Evolutionary conservation across 2,888 invertebrate species (phyloP).

Genomic region (Eristalis intricaria): DNA sequence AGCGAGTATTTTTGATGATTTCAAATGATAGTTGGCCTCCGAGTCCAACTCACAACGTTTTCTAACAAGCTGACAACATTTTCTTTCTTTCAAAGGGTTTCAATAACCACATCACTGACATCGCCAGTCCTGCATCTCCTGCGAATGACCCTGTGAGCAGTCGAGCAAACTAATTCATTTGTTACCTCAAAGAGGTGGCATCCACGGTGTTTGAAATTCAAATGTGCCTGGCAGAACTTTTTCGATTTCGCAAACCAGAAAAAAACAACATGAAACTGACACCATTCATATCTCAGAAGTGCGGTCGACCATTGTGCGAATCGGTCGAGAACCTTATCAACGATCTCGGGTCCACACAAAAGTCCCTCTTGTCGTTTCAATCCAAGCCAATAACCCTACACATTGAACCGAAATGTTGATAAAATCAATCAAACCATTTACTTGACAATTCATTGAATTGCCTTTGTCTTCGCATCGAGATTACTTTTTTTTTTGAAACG

Average conservation of each 20-base stretch:
- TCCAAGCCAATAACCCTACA: neutral
- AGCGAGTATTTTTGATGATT: too few species aligned
- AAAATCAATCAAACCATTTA: slow-evolving; percentile 51
- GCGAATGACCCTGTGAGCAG: too few species aligned
- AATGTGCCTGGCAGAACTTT: neutral
- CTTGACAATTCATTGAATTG: slow-evolving; percentile 26
- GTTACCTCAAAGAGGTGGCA: neutral
- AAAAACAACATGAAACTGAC: neutral
- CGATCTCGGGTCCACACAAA: neutral
- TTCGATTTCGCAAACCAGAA: neutral
- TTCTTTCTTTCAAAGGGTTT: too few species aligned
- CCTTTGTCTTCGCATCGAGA: slow-evolving; percentile 28
- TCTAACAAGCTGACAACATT: too few species aligned
- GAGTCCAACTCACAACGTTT: too few species aligned
- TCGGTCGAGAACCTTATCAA: neutral
- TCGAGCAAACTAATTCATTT: neutral
- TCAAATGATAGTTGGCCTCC: too few species aligned
- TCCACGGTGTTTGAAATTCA: neutral
- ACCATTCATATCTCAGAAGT: slow-evolving; percentile 5
- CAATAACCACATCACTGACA: too few species aligned
- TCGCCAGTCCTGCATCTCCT: too few species aligned
- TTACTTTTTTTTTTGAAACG: neutral
- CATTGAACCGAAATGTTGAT: slow-evolving; percentile 25
- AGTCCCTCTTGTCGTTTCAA: neutral
- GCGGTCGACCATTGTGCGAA: neutral